Conservation (phyloP, 2,113 vertebrate genomes). For the Jacana jacana region DNA sequence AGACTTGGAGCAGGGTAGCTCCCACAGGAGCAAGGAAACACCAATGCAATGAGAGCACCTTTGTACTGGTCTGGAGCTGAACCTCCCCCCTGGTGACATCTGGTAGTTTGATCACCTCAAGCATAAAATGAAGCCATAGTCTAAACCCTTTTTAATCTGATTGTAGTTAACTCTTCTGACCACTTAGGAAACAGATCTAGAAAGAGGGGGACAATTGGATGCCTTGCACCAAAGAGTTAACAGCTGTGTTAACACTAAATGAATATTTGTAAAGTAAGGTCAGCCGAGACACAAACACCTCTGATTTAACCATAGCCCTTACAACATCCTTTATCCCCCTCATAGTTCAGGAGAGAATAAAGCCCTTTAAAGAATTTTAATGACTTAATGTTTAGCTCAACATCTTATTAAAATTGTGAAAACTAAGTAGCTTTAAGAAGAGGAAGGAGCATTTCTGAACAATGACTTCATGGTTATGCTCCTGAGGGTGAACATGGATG, state of each 20-base stretch:
- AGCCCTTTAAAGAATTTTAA: constrained; percentile 24
- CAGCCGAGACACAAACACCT: background rate
- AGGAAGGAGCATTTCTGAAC: constrained; percentile 31
- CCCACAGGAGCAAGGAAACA: background rate
- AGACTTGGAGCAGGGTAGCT: background rate
- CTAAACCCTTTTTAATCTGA: background rate
- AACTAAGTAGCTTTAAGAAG: constrained; percentile 38
- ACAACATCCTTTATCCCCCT: background rate
- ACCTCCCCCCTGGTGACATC: background rate
- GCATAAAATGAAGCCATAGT: background rate
- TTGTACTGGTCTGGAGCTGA: background rate
- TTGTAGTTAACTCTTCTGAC: background rate
- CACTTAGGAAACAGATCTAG: background rate
- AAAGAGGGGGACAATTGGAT: background rate
- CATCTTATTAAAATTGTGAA: background rate
- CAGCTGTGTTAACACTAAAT: background rate
- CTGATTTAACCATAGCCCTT: background rate
- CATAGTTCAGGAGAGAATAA: background rate
- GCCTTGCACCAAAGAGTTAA: background rate
- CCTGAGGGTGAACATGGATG: background rate
- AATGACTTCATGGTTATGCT: constrained; percentile 12
- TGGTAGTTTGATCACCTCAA: background rate
- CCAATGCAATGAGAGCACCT: background rate
- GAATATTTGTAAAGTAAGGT: background rate
- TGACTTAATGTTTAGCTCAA: constrained; percentile 5